Conservation (phyloP, 2,888 invertebrate genomes). For the Villa cingulata region DNA sequence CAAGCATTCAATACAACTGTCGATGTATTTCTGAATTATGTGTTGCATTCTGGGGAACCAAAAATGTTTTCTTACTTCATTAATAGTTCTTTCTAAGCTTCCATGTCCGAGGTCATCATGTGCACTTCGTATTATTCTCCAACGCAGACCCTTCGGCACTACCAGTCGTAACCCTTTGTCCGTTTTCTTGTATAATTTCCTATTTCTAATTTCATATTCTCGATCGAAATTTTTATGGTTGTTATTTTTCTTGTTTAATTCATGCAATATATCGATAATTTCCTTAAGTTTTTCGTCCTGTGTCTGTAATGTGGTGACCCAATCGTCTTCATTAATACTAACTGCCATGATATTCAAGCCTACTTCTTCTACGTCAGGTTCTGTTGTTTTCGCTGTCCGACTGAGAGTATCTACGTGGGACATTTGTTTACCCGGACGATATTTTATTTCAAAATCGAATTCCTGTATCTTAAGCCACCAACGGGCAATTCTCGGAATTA, state of each 20-base stretch:
- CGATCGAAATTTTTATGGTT: too few relatives aligned
- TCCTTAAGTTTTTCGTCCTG: too few relatives aligned
- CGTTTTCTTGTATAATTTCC: too few relatives aligned
- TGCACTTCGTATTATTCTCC: constrained; percentile 8
- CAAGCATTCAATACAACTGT: constrained; percentile 29
- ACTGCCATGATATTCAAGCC: neutral
- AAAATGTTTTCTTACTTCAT: constrained; percentile 17
- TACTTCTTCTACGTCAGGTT: neutral
- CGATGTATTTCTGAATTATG: too few relatives aligned
- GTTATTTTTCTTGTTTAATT: constrained; percentile 6
- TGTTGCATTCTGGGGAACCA: too few relatives aligned
- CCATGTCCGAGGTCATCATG: too few relatives aligned
- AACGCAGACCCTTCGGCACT: constrained; percentile 6
- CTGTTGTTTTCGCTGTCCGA: neutral
- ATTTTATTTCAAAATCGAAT: constrained; percentile 3
- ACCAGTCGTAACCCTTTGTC: too few relatives aligned
- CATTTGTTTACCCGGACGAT: neutral
- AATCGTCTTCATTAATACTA: constrained; percentile 3
- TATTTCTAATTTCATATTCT: too few relatives aligned
- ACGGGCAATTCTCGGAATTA: too few relatives aligned
- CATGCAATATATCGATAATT: neutral
- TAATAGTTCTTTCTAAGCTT: constrained; percentile 4
- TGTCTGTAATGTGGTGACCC: neutral
- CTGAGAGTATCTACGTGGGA: neutral
- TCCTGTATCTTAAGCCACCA: too few relatives aligned